Base-by-base conservation (phyloP, 2,888 invertebrate genomes). In the Rhyacophila evoluta region DNA sequence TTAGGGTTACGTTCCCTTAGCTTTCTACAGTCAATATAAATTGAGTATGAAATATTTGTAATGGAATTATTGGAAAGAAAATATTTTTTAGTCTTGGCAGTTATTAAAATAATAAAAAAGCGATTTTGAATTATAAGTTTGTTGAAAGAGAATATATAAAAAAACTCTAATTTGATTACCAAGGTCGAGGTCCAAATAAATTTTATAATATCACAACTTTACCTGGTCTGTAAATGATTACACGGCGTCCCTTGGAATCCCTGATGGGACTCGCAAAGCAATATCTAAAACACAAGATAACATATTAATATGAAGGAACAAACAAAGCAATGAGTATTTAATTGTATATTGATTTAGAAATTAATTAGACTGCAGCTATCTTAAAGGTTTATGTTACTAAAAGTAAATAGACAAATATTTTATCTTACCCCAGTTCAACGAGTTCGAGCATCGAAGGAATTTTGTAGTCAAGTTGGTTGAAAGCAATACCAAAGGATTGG, bases 211-310 rank as follows among this genome's bases (percentile, higher is more conserved):
- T 19, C 15, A 19, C 5, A 55, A 12, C 41, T 73, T 87, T 91
- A 95, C 95, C 94, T 86, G 94, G 94, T 87, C 94, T 91, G 83
- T 93, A 93, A 83, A 95, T 91, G 83, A 95, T 91, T 70, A 95
- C 93, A 79, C 95, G 91, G 76, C 95, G 91, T 6, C 95, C 95
- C 83, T 90, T 87, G 82, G 89, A 90, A 86, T 96, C 95, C 84
- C 94, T 91, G 86, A 93, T 92, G 12, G 95, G 95, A 83, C 94
- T 93, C 72, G 93, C 94, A 86, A 95, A 95, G 83, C 95, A 89
- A 86, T 94, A 95, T 84, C 95, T 94, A 88, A 74, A 88, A 88
- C 80, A 55, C 19, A 55, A 55, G 15, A 55, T 4, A 33, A 10
- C 55, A 25, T 8, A 2, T 33, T 33, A 33, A 4, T 33, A 33